Evolutionary conservation across 2,113 vertebrate species (phyloP).

Genomic region (Verasper variegatus): DNA sequence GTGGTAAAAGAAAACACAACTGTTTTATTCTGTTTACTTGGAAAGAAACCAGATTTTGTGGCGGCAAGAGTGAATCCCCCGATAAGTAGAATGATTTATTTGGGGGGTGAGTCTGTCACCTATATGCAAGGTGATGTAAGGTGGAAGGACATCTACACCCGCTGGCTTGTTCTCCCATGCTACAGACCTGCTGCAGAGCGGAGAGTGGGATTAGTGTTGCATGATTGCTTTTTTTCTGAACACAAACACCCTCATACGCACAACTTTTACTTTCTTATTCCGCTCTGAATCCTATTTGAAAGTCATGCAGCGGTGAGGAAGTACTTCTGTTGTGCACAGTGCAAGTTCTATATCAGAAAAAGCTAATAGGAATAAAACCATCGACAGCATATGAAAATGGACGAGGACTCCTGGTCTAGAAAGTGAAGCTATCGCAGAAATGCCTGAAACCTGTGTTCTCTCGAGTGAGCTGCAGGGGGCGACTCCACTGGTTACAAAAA

Average conservation of each 20-base stretch:
- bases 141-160: not conserved
- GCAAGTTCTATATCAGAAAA: not conserved
- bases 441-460: no score
- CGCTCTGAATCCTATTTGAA: constrained; percentile 30
- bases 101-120: not conserved
- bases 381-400: no score
- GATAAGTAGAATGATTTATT: not conserved
- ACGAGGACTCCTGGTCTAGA: no score
- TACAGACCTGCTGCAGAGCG: constrained; percentile 19
- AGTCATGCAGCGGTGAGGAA: constrained; percentile 11
- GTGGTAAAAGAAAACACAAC: not conserved
- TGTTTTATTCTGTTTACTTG: constrained; percentile 26
- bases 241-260: constrained; percentile 17
- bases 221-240: constrained; percentile 20
- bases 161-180: constrained; percentile 10
- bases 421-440: no score
- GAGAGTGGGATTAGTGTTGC: constrained; percentile 47
- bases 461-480: no score
- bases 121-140: not conserved
- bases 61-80: not conserved
- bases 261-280: constrained; percentile 13
- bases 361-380: no score
- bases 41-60: constrained; percentile 4
- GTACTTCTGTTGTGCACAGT: constrained; percentile 3
- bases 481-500: no score